phyloP scores from a whole-genome alignment of 2,113 vertebrate genomes.

The Bubalus kerabau region DNA sequence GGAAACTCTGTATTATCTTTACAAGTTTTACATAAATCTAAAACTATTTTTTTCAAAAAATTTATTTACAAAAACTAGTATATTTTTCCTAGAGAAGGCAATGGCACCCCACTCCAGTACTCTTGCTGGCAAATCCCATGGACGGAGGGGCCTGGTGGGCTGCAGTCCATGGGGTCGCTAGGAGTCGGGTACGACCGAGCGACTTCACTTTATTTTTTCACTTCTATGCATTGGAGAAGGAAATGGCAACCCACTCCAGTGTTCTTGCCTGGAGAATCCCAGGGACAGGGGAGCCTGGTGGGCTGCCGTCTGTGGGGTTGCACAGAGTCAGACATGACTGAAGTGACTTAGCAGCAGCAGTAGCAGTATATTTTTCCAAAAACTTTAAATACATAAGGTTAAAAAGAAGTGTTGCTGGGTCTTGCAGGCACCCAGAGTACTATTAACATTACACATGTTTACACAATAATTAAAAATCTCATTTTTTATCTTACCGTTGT shows the following conservation, averaged over 20 bases:
- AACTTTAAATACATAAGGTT: background rate
- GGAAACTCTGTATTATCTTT: background rate
- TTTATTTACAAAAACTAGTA: background rate
- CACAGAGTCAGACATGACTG: too few species aligned
- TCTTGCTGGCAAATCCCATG: too few species aligned
- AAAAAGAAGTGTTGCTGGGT: background rate
- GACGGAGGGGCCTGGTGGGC: too few species aligned
- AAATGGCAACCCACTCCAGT: too few species aligned
- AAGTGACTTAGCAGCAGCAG: too few species aligned
- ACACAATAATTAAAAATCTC: background rate
- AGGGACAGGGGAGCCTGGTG: too few species aligned
- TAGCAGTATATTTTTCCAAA: background rate
- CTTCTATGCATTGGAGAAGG: too few species aligned
- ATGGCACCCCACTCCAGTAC: too few species aligned
- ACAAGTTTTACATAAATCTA: background rate
- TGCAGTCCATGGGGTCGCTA: too few species aligned
- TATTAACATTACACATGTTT: background rate
- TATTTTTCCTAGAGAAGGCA: background rate
- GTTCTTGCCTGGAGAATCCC: too few species aligned
- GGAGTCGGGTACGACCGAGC: fast-evolving
- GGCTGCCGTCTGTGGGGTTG: too few species aligned
- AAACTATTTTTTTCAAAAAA: background rate
- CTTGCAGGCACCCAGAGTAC: background rate
- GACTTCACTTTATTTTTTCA: too few species aligned
- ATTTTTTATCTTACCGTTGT: background rate